A percentile compares a stretch with the other conserved stretches of the same genome.
Conservation (phyloP, 2,888 invertebrate species). For the Lottia gigantea region DNA sequence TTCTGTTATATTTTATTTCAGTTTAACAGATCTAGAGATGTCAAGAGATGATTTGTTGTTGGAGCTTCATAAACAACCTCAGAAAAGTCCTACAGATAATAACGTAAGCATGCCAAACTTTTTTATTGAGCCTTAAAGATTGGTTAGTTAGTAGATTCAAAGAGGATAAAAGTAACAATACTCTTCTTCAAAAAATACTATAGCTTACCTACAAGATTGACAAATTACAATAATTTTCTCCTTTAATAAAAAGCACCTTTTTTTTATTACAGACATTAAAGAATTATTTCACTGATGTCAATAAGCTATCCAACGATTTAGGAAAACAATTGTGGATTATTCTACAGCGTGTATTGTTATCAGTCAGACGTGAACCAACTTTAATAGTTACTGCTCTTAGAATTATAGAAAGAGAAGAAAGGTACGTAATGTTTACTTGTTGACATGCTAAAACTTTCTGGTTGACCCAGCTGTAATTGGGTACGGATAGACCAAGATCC, state of each 20-base stretch:
- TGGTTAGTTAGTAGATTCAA: too few species aligned
- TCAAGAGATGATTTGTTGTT: constrained; percentile 95
- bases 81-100: constrained; percentile 84
- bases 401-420: constrained; percentile 97
- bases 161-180: too few species aligned
- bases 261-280: constrained; percentile 77
- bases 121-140: constrained; percentile 6
- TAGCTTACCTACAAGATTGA: too few species aligned
- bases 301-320: constrained; percentile 85
- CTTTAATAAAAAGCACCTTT: too few species aligned
- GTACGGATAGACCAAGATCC: too few species aligned
- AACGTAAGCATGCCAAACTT: constrained; percentile 69
- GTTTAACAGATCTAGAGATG: constrained; percentile 93
- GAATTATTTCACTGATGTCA: constrained; percentile 96
- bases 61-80: constrained; percentile 92
- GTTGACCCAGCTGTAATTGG: too few species aligned
- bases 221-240: too few species aligned
- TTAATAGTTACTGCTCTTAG: constrained; percentile 95
- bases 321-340: constrained; percentile 93
- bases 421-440: constrained; percentile 63
- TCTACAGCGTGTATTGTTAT: constrained; percentile 89
- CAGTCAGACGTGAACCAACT: constrained; percentile 84
- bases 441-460: too few species aligned
- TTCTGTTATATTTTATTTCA: constrained; percentile 70
- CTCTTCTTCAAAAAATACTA: too few species aligned